Evolutionary conservation across 2,113 vertebrate species (phyloP), one percentile per base, ranked within the genome.

Genomic region (Pomatorhinus ruficollis): DNA sequence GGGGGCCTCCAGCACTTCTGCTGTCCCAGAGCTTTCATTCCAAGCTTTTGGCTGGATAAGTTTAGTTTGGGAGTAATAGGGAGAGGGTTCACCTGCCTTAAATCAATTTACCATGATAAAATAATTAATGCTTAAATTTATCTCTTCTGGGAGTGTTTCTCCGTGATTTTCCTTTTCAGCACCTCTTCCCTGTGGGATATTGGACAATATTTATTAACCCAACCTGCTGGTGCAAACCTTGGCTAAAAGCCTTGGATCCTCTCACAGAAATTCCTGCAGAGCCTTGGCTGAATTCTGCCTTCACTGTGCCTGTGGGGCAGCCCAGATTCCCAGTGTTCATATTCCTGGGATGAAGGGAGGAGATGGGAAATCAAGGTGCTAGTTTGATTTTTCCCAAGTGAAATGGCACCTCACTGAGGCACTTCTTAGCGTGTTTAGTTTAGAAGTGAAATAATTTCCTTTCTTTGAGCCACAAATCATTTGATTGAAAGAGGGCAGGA

Each of bases 371-470:
- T 24, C 6, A 23, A 40, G 9, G 28, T 28, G 28, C 9, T 6
- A 0, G 2, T 4, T 54, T 9, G 47, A 28, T 4, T 12, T 30
- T 82, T 57, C 3, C 33, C 28, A 19, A 21, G 39, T 20, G 53
- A 49, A 86, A 80, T 16, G 18, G 40, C 31, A 8, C 15, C 11
- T 13, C 7, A 19, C 10, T 9, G 19, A 40, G n/a, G n/a, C 28
- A 18, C 15, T 27, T 4, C 0, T 1, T 6, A 28, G 3, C 4
- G 69, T 11, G 27, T 22, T 54, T 33, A 3, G n/a, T 4, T 12
- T 3, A 8, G 59, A 84, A 23, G 47, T 64, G 33, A 28, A 39
- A 64, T 6, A 0, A 33, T 64, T 64, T 47, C 40, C 22, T 5
- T 39, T 39, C 12, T 45, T 18, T 54, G 40, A 33, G 40, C 40